These are phyloP conservation scores for Scalopus aquaticus DNA, from an alignment of 2,113 vertebrate genomes.

Conservation along the genomic window DNA sequence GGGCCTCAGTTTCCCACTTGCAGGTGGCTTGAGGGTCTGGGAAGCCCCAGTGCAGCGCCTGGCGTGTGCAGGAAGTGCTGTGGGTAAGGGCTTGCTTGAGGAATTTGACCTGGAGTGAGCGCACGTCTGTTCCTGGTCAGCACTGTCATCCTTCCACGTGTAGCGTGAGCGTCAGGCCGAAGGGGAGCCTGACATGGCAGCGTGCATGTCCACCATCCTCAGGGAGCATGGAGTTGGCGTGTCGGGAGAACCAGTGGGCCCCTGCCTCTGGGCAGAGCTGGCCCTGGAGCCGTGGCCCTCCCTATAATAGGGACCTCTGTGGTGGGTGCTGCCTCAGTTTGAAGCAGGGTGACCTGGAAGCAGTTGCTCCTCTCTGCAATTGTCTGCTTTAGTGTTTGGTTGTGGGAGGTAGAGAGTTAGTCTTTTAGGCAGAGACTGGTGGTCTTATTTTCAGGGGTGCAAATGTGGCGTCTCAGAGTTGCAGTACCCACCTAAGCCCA, in stretches of 20 bases:
- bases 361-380: neutral
- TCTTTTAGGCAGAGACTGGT: neutral
- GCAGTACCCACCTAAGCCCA: neutral
- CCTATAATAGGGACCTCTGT: neutral
- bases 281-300: neutral
- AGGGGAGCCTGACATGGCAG: neutral
- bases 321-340: rapidly evolving
- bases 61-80: neutral
- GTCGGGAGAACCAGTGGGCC: neutral
- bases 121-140: neutral
- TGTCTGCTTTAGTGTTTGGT: neutral
- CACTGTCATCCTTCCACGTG: neutral
- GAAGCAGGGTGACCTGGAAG: neutral
- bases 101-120: neutral
- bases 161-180: neutral
- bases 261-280: neutral
- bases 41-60: neutral
- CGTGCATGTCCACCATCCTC: too few relatives aligned
- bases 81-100: neutral
- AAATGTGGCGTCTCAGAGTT: neutral
- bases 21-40: neutral
- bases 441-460: neutral
- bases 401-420: neutral
- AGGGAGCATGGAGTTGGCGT: neutral
- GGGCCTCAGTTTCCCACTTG: neutral